phyloP scores from a whole-genome alignment of 2,113 vertebrate genomes.

The Cettia cetti region DNA sequence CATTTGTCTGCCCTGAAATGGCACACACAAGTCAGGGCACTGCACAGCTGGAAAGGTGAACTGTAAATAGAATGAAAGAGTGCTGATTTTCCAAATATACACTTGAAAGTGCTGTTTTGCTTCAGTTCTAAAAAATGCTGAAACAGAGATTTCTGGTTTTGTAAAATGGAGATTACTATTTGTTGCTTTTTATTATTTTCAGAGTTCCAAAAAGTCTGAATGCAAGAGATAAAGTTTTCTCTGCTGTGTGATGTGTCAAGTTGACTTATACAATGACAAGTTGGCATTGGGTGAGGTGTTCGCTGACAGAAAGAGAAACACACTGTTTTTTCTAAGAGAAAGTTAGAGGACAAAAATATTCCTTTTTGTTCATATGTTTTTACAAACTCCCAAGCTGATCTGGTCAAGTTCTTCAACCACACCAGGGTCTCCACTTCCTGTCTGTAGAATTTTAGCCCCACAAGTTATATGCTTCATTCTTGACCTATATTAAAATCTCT shows the following conservation, averaged over 20 bases:
- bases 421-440: not conserved
- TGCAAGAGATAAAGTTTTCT: not conserved
- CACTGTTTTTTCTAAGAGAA: not conserved
- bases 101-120: not conserved
- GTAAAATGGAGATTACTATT: not conserved
- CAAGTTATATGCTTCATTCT: not conserved
- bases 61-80: not conserved
- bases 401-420: not conserved
- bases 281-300: not conserved
- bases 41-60: not conserved
- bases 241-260: not conserved
- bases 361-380: not conserved
- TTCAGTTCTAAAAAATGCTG: not conserved
- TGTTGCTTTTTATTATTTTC: not conserved
- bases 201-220: not conserved
- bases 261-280: not conserved
- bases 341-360: not conserved
- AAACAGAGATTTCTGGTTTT: slow-evolving; percentile 3
- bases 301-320: not conserved
- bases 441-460: not conserved
- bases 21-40: not conserved
- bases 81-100: slow-evolving; percentile 2
- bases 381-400: not conserved
- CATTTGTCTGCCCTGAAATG: not conserved
- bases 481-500: not conserved